Evolutionary conservation across 1,140 invertebrate genomes (phyloP).

Genomic region (Drosophila nikananu): DNA sequence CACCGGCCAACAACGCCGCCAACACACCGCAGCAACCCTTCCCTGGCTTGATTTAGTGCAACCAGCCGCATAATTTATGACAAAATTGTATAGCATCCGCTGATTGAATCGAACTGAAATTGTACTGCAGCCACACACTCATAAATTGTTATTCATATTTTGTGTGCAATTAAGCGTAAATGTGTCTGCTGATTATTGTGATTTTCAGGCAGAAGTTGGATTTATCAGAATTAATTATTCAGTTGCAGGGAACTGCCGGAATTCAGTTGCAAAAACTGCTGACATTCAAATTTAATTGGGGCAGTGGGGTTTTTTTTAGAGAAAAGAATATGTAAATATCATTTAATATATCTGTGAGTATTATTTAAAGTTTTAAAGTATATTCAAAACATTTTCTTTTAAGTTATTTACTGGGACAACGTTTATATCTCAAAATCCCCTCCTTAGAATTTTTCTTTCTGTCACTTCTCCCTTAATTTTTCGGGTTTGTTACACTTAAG

Average conservation of each 20-base stretch:
- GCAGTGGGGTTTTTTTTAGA: background rate
- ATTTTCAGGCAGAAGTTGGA: conserved; percentile 9
- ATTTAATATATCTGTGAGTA: too few species aligned
- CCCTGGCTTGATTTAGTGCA: conserved; percentile 75
- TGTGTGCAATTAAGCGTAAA: conserved; percentile 48
- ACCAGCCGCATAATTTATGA: conserved; percentile 72
- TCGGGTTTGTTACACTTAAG: conserved; percentile 74
- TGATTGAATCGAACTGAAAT: conserved; percentile 65
- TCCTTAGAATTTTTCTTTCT: background rate
- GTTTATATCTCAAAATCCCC: background rate
- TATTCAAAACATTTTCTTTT: background rate
- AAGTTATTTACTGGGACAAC: background rate
- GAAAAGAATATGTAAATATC: background rate
- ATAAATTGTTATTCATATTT: conserved; percentile 46
- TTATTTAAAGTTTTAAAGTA: too few species aligned
- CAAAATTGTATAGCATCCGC: conserved; percentile 65
- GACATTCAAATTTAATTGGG: background rate
- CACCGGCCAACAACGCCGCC: background rate
- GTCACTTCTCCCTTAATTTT: conserved; percentile 24
- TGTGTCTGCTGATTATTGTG: conserved; percentile 37
- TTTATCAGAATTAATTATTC: conserved; percentile 14
- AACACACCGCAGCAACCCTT: background rate
- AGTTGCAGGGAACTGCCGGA: background rate
- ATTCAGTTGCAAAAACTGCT: background rate
- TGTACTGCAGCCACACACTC: conserved; percentile 27